These are phyloP conservation scores for Rhysida immarginata DNA, from an alignment of 1,140 invertebrate genomes.

Conservation along the genomic window DNA sequence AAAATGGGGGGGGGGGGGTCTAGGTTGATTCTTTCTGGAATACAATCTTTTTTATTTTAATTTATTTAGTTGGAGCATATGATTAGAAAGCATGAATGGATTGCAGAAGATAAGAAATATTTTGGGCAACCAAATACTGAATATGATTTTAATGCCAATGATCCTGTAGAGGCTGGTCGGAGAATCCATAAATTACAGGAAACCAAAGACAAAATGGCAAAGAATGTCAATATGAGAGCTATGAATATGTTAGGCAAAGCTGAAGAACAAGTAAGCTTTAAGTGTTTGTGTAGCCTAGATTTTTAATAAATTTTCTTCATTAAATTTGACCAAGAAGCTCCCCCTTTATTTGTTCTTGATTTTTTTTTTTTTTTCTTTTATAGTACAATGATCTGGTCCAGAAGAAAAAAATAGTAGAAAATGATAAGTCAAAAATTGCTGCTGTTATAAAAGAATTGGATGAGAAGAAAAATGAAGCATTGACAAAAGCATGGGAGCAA, in stretches of 20 bases:
- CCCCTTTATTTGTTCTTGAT: neutral
- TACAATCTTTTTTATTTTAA: too few species aligned
- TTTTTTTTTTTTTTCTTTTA: constrained; percentile 10
- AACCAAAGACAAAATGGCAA: constrained; percentile 51
- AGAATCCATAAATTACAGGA: constrained; percentile 47
- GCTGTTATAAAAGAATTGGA: constrained; percentile 75
- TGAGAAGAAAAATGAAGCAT: constrained; percentile 66
- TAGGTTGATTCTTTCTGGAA: too few species aligned
- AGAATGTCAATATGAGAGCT: constrained; percentile 66
- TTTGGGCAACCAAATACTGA: constrained; percentile 51
- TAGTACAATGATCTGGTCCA: constrained; percentile 61
- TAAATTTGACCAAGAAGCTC: neutral
- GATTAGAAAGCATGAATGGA: constrained; percentile 51
- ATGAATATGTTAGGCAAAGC: constrained; percentile 71
- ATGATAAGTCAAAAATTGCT: constrained; percentile 66
- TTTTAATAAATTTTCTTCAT: constrained; percentile 4
- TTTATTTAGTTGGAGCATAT: constrained; percentile 35
- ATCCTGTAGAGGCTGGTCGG: constrained; percentile 40
- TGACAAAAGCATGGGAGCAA: constrained; percentile 64
- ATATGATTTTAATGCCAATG: constrained; percentile 39
- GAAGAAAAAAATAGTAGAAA: constrained; percentile 68
- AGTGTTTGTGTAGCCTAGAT: neutral
- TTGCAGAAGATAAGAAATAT: constrained; percentile 55
- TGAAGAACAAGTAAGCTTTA: constrained; percentile 51
- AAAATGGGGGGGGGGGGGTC: too few species aligned